Evolutionary conservation across 1,140 invertebrate species (phyloP).

Genomic region (Diorhabda elongata): DNA sequence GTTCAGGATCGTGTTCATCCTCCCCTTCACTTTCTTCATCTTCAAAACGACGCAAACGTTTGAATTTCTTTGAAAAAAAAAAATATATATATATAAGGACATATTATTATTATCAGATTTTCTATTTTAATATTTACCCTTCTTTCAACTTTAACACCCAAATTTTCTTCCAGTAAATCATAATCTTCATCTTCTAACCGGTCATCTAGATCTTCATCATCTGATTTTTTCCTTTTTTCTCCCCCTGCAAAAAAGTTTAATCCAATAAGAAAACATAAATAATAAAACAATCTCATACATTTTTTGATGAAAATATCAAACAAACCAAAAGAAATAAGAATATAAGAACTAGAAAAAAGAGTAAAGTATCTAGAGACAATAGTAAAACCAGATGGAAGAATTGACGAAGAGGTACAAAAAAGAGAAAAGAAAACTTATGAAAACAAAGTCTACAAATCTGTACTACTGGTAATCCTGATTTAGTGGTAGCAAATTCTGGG

Average conservation of each 20-base stretch:
- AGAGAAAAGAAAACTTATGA: too few species aligned
- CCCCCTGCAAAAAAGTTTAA: slow-evolving; percentile 33
- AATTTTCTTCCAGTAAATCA: slow-evolving; percentile 96
- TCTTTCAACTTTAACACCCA: slow-evolving; percentile 88
- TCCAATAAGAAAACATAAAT: too few species aligned
- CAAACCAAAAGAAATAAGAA: background rate
- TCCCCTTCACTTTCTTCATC: slow-evolving; percentile 86
- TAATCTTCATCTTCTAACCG: slow-evolving; percentile 96
- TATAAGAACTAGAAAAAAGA: too few species aligned
- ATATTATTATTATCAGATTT: slow-evolving; percentile 13
- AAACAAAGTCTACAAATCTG: too few species aligned
- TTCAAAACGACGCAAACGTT: slow-evolving; percentile 75
- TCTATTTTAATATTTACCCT: slow-evolving; percentile 57
- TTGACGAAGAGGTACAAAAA: too few species aligned
- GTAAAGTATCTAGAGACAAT: too few species aligned
- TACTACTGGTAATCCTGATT: too few species aligned
- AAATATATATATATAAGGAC: slow-evolving; percentile 22
- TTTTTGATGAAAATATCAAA: background rate
- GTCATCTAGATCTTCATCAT: slow-evolving; percentile 82
- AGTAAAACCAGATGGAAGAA: too few species aligned
- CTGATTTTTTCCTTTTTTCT: slow-evolving; percentile 74
- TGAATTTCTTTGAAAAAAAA: slow-evolving; percentile 71
- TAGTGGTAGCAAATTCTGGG: too few species aligned
- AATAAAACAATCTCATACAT: background rate
- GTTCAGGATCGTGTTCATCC: slow-evolving; percentile 67